A percentile compares a stretch with the other conserved stretches of the same genome.
Evolutionary conservation across 1,140 invertebrate species (phyloP).

Genomic region (Odontomachus brunneus): DNA sequence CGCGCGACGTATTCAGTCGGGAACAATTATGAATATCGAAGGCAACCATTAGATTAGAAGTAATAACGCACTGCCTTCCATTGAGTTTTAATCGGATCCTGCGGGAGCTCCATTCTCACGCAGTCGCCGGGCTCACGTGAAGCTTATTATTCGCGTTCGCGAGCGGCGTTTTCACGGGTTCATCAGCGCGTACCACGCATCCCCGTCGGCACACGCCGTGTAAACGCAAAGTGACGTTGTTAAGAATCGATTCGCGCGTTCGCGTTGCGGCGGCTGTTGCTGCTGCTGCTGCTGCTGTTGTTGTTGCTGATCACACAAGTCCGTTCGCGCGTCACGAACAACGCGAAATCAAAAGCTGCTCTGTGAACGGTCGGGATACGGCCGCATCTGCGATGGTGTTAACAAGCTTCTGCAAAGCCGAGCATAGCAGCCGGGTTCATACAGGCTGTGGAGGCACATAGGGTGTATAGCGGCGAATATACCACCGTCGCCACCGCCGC

Average conservation of each 20-base stretch:
- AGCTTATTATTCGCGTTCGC: no score
- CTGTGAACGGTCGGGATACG: constrained; percentile 28
- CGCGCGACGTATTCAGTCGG: not conserved
- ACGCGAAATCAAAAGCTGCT: constrained; percentile 64
- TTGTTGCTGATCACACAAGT: constrained; percentile 24
- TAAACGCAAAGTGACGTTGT: constrained; percentile 26
- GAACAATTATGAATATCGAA: constrained; percentile 47
- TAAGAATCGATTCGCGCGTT: constrained; percentile 55
- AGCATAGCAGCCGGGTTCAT: constrained; percentile 31
- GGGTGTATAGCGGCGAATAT: constrained; percentile 36
- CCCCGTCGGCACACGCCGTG: no score
- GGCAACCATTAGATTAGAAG: not conserved
- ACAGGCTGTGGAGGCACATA: constrained; percentile 14
- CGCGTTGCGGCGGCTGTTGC: not conserved
- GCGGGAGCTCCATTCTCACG: no score
- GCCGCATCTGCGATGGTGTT: constrained; percentile 58
- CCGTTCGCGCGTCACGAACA: constrained; percentile 31
- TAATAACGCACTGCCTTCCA: no score
- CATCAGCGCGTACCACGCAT: not conserved
- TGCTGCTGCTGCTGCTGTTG: no score
- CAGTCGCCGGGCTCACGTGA: no score
- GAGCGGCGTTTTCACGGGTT: no score
- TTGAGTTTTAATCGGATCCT: no score
- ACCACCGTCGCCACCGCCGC: not conserved
- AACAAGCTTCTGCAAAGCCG: constrained; percentile 66